Percentiles rank a stretch among this genome's conserved stretches.
phyloP scores from a whole-genome alignment of 2,797 vertebrate genomes.

The Macrochelys suwanniensis region DNA sequence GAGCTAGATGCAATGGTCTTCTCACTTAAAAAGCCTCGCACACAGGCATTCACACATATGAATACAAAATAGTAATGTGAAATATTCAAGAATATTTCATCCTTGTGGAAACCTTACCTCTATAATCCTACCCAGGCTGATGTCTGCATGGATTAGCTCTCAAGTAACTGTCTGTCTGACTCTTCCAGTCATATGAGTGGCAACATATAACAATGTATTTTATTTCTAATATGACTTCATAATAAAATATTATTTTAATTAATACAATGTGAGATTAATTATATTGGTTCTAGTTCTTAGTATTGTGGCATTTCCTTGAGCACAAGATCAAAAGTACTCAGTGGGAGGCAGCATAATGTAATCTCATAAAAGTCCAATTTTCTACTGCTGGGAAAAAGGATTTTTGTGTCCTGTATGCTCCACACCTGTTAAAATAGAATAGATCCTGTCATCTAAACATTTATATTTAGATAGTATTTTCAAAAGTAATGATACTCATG shows the following conservation, averaged over 20 bases:
- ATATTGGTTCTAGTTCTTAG: rapidly evolving
- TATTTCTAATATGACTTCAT: neutral
- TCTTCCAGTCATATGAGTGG: neutral
- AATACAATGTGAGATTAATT: neutral
- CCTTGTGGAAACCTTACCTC: conserved; percentile 25
- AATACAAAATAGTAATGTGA: neutral
- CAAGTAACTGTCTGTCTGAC: neutral
- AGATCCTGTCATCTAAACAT: neutral
- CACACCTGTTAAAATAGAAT: rapidly evolving
- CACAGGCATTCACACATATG: neutral
- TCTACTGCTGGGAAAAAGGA: neutral
- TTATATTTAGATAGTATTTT: neutral
- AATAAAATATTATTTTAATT: neutral
- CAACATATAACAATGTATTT: neutral
- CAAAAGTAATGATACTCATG: rapidly evolving
- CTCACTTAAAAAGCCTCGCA: neutral
- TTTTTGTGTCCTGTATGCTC: neutral
- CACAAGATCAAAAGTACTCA: rapidly evolving
- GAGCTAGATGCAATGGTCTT: neutral
- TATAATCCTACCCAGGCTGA: rapidly evolving
- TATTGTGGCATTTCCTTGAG: neutral
- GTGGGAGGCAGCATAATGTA: neutral
- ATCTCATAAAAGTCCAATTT: rapidly evolving
- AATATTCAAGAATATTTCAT: neutral
- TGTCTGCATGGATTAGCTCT: neutral